A percentile compares a stretch with the other conserved stretches of the same genome.
phyloP scores from a whole-genome alignment of 2,888 invertebrate species.

The Hofmannophila pseudospretella region DNA sequence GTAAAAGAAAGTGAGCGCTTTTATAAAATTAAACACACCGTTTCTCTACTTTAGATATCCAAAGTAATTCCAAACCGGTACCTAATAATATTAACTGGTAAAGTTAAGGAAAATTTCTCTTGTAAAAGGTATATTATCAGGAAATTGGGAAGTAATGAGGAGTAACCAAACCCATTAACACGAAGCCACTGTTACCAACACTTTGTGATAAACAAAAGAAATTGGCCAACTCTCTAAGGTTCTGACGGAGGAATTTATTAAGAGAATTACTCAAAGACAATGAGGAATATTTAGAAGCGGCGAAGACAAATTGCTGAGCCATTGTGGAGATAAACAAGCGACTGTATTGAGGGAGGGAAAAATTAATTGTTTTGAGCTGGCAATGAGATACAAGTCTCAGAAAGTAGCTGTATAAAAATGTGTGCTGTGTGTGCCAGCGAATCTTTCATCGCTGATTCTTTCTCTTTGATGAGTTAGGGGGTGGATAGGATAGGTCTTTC shows the following conservation, averaged over 20 bases:
- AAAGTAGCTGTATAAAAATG: too few relatives aligned
- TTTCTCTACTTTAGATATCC: too few relatives aligned
- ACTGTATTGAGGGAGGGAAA: slow-evolving; percentile 37
- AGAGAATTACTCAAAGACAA: slow-evolving; percentile 71
- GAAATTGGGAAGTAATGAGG: not conserved
- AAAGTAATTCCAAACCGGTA: too few relatives aligned
- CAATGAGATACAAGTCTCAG: slow-evolving; percentile 14
- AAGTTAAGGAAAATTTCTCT: too few relatives aligned
- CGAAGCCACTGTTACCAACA: slow-evolving; percentile 14
- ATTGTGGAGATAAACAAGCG: slow-evolving; percentile 58
- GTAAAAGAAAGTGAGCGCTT: too few relatives aligned
- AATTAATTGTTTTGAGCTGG: slow-evolving; percentile 32
- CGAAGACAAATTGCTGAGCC: slow-evolving; percentile 62
- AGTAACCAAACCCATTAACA: not conserved
- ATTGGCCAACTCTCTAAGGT: slow-evolving; percentile 36
- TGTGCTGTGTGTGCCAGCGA: too few relatives aligned
- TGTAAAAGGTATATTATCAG: too few relatives aligned
- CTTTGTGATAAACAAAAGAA: slow-evolving; percentile 55
- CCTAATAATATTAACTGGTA: too few relatives aligned
- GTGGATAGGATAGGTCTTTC: too few relatives aligned
- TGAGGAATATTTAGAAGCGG: slow-evolving; percentile 64
- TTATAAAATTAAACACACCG: too few relatives aligned
- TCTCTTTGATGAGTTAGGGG: too few relatives aligned
- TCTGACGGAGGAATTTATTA: slow-evolving; percentile 68
- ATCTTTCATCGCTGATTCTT: too few relatives aligned